Conservation (phyloP, 2,797 vertebrate species). For the Acanthopagrus latus region DNA sequence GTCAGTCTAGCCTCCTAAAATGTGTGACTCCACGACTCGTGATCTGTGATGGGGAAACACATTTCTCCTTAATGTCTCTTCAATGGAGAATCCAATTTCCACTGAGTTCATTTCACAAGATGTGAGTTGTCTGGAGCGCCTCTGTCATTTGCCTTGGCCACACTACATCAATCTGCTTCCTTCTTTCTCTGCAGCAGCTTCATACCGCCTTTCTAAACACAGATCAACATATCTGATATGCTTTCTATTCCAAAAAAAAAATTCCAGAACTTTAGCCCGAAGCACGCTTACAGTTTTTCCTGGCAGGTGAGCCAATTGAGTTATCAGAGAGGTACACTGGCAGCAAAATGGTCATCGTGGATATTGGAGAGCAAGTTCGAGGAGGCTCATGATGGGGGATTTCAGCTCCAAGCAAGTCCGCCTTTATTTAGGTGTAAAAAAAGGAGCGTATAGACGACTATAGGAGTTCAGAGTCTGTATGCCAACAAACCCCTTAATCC, state of each 20-base stretch:
- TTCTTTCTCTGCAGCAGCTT: background rate
- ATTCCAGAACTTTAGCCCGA: background rate
- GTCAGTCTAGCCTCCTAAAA: background rate
- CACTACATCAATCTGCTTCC: background rate
- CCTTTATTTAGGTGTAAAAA: conserved; percentile 53
- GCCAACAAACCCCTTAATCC: conserved; percentile 79
- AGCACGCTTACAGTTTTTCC: conserved; percentile 6
- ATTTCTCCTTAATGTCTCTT: conserved; percentile 1
- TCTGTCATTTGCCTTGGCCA: background rate
- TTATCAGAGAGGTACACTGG: conserved; percentile 35
- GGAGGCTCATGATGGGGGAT: conserved; percentile 47
- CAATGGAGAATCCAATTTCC: background rate
- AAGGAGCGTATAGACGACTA: conserved; percentile 59
- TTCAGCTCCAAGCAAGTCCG: conserved; percentile 53
- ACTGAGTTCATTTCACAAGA: conserved; percentile 1
- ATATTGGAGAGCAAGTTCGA: conserved; percentile 33
- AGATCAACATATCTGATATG: conserved; percentile 11
- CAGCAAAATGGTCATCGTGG: conserved; percentile 42
- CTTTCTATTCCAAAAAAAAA: background rate
- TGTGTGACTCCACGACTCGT: background rate
- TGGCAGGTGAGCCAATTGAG: conserved; percentile 34
- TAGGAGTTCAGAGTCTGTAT: conserved; percentile 55
- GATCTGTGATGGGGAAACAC: background rate
- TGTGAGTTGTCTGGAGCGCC: background rate
- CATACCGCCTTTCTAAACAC: background rate